Percentiles rank a stretch among this genome's conserved stretches.
phyloP scores from a whole-genome alignment of 2,113 vertebrate species.

The Cervus canadensis region DNA sequence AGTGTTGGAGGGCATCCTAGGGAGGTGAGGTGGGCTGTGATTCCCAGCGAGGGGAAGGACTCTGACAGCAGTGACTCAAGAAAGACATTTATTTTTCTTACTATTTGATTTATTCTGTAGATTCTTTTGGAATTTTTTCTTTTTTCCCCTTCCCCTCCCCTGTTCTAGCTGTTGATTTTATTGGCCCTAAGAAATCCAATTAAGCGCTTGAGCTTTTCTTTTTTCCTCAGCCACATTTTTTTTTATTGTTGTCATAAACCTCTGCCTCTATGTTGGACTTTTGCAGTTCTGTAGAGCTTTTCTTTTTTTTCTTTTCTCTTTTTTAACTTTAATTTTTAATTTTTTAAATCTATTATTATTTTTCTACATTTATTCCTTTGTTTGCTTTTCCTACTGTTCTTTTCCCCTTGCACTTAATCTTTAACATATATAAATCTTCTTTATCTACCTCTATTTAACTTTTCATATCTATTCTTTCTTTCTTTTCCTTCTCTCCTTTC shows the following conservation, averaged over 20 bases:
- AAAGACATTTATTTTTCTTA: background rate
- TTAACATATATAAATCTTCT: background rate
- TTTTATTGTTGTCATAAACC: background rate
- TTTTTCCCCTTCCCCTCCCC: accelerated
- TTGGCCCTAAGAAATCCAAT: background rate
- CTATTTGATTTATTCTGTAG: background rate
- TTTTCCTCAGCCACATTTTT: background rate
- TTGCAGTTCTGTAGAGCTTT: background rate
- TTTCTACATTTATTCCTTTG: background rate
- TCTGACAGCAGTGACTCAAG: background rate
- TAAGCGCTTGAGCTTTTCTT: background rate
- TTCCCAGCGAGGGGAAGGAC: background rate
- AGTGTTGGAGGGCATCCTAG: background rate
- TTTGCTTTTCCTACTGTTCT: background rate
- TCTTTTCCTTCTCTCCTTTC: background rate
- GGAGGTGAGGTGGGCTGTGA: background rate
- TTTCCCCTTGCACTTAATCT: background rate
- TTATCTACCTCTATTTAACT: background rate
- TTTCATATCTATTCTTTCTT: background rate
- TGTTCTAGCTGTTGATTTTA: background rate
- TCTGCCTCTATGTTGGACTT: background rate
- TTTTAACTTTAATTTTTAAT: background rate
- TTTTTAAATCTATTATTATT: background rate
- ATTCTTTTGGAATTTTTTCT: background rate
- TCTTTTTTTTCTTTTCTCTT: background rate